Evolutionary conservation across 2,797 vertebrate genomes (phyloP).

Genomic region (Telmatherina bonti): DNA sequence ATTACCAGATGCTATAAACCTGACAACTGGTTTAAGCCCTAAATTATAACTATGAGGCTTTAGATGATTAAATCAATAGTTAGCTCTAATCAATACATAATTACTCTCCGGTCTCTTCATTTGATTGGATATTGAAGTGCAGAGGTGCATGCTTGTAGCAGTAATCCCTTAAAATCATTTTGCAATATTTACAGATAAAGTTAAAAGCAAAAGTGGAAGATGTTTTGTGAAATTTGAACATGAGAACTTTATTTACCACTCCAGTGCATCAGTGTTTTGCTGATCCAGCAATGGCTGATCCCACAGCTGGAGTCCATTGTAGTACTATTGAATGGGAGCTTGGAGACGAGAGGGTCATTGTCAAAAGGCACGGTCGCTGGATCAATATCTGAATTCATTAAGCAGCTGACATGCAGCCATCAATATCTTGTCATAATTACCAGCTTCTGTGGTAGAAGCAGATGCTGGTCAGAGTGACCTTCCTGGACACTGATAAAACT

Average conservation of each 20-base stretch:
- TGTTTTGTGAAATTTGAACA: constrained; percentile 14
- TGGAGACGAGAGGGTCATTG: constrained; percentile 73
- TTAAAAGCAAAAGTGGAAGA: constrained; percentile 3
- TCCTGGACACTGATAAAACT: constrained; percentile 44
- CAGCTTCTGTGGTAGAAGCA: constrained; percentile 63
- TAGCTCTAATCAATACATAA: constrained; percentile 80
- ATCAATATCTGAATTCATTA: constrained; percentile 87
- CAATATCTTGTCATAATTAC: constrained; percentile 80
- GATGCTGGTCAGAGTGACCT: constrained; percentile 62
- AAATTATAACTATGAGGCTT: constrained; percentile 61
- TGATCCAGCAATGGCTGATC: constrained; percentile 64
- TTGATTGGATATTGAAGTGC: constrained; percentile 67
- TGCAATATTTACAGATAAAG: constrained; percentile 13
- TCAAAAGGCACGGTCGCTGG: constrained; percentile 74
- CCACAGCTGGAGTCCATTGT: constrained; percentile 82
- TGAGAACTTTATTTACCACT: constrained; percentile 51
- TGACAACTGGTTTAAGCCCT: constrained; percentile 42
- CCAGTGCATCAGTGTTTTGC: constrained; percentile 42
- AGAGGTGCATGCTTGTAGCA: constrained; percentile 40
- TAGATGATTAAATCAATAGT: constrained; percentile 76
- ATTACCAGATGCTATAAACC: constrained; percentile 47
- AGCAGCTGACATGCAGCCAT: constrained; percentile 77
- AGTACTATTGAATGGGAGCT: constrained; percentile 67
- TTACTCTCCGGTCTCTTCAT: constrained; percentile 64
- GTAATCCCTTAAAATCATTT: constrained; percentile 39